Evolutionary conservation across 2,888 invertebrate genomes (phyloP), one percentile per base, ranked within the genome.

Genomic region (Hydroisotoma schaefferi): DNA sequence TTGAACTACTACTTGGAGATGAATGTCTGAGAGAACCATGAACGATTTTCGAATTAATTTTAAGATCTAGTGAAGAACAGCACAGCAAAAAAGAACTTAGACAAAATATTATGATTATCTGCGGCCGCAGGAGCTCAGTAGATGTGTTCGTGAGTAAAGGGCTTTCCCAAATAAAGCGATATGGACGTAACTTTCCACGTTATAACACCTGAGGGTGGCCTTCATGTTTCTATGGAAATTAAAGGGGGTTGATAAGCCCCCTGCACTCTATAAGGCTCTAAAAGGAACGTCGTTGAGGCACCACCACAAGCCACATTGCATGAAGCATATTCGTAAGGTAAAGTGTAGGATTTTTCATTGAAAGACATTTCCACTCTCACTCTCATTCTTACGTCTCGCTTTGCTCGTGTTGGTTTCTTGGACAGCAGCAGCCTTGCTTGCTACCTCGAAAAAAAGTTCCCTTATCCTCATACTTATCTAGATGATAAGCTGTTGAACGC

Each of bases 151-250:
- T 56, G 61, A 68, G 65, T 60, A 57, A 59, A 62, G 60, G 55
- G 57, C 61, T 71, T 67, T 71, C 67, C 63, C 68, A 71, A 71
- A 69, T 71, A 71, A 68, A 51, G 48, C 40, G 51, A 63, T 61
- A 38, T 49, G 40, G 55, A 59, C 44, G 49, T 61, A 61, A 61
- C 64, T 68, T 72, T 69, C 68, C 58, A 63, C 58, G 68, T 72
- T 72, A 68, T 72, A 72, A 70, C 59, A 67, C 61, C 55, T 60
- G 60, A 65, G 64, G 63, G 62, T 68, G 70, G 68, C 72, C 72
- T 72, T 72, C 72, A 70, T 61, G 54, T 54, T 55, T 57, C 57
- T 51, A 37, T 29, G 52, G 47, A 43, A 37, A 55, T 20, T 20
- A 49, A 51, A 46, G 59, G 63, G 66, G 60, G 55, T 37, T 38